Percentiles rank a stretch among this genome's conserved stretches.
phyloP scores from a whole-genome alignment of 2,113 vertebrate genomes.

The Noctilio leporinus region DNA sequence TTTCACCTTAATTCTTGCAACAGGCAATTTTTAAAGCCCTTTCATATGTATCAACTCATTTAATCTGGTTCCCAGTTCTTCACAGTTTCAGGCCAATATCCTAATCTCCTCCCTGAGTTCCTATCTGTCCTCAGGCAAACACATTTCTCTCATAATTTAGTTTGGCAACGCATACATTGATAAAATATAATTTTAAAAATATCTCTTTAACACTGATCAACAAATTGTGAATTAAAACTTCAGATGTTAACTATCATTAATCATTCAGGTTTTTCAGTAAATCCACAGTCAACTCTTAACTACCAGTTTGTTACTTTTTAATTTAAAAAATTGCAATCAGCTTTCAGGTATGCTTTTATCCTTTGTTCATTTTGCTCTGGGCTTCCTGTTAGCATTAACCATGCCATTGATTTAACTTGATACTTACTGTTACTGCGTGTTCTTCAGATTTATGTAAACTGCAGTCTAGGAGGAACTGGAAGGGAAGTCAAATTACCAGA shows the following conservation, averaged over 20 bases:
- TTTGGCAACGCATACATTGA: neutral
- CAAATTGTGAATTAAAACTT: constrained; percentile 13
- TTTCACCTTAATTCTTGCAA: neutral
- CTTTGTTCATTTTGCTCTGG: neutral
- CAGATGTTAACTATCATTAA: neutral
- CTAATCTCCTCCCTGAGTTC: neutral
- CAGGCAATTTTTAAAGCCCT: neutral
- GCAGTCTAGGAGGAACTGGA: neutral
- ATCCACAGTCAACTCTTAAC: neutral
- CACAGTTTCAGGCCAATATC: neutral
- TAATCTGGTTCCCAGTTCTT: neutral
- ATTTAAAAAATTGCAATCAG: constrained; percentile 4
- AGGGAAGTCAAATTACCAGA: neutral
- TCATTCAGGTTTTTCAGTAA: neutral
- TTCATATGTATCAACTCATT: neutral
- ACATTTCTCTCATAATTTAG: constrained; percentile 1
- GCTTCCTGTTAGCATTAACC: neutral
- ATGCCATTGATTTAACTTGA: neutral
- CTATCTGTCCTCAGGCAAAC: neutral
- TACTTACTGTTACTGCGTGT: neutral
- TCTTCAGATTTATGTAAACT: constrained; percentile 25
- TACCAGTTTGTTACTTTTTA: neutral
- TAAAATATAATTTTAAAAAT: neutral
- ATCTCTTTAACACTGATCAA: constrained; percentile 18
- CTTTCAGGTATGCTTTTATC: neutral